Conservation (phyloP, 2,888 invertebrate species). For the Alloplasta piceator region DNA sequence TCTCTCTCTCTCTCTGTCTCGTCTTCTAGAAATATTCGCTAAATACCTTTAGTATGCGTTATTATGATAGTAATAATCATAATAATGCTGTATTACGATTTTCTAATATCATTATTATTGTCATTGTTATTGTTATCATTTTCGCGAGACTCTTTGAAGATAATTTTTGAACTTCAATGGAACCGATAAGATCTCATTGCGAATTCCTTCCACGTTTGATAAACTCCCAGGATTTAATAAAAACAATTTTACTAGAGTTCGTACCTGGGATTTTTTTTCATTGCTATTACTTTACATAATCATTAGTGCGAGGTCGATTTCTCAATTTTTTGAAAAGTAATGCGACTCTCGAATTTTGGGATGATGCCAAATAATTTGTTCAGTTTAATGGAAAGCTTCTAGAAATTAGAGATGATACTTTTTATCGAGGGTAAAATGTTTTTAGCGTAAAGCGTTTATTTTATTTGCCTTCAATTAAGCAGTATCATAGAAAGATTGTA, state of each 20-base stretch:
- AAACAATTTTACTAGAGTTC: constrained; percentile 23
- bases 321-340: no score
- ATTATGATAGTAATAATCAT: constrained; percentile 34
- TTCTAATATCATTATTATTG: constrained; percentile 5
- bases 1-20: constrained; percentile 1
- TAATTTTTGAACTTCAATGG: constrained; percentile 17
- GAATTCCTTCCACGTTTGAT: constrained; percentile 5
- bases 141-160: constrained; percentile 12
- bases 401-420: no score
- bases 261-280: no score
- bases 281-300: no score
- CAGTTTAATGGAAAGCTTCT: no score
- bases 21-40: not conserved
- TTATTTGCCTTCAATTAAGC: not conserved
- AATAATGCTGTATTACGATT: constrained; percentile 3
- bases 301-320: no score
- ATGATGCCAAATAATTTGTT: no score
- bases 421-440: no score
- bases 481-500: no score
- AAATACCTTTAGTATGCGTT: not conserved
- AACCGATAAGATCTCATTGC: constrained; percentile 13
- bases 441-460: not conserved
- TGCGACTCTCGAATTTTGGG: no score
- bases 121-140: constrained; percentile 21
- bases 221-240: not conserved